Percentiles rank a stretch among this genome's conserved stretches.
Conservation (phyloP, 2,113 vertebrate species). For the Neopipo cinnamomea region DNA sequence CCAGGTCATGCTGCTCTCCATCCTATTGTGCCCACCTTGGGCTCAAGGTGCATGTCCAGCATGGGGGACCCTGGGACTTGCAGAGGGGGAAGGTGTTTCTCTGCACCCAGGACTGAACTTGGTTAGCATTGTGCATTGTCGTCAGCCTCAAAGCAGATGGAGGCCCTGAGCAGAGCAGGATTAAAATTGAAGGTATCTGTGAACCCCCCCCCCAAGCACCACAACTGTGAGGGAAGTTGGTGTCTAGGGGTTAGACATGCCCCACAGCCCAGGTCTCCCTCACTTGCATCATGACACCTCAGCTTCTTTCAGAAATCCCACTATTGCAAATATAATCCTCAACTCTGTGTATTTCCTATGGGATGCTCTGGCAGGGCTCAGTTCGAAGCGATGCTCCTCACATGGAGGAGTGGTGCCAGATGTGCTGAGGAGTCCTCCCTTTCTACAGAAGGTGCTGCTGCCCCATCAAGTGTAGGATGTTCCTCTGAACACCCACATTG, state of each 20-base stretch:
- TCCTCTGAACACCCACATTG: neutral
- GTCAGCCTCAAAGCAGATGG: neutral
- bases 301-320: neutral
- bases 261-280: neutral
- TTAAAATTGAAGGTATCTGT: neutral
- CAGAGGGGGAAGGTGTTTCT: neutral
- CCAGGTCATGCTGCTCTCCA: neutral
- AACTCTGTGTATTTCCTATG: neutral
- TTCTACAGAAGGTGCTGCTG: neutral
- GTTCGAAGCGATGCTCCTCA: fast-evolving
- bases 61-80: too few relatives aligned
- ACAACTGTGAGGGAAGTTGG: neutral
- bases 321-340: neutral
- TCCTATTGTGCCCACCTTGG: fast-evolving
- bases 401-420: fast-evolving
- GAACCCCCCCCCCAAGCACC: neutral
- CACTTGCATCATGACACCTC: fast-evolving
- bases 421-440: neutral
- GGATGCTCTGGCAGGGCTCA: neutral
- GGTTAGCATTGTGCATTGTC: neutral
- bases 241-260: neutral
- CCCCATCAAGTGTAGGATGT: neutral
- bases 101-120: neutral
- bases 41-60: fast-evolving
- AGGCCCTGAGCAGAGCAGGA: neutral